Evolutionary conservation across 2,113 vertebrate species (phyloP).

Genomic region (Sula dactylatra): DNA sequence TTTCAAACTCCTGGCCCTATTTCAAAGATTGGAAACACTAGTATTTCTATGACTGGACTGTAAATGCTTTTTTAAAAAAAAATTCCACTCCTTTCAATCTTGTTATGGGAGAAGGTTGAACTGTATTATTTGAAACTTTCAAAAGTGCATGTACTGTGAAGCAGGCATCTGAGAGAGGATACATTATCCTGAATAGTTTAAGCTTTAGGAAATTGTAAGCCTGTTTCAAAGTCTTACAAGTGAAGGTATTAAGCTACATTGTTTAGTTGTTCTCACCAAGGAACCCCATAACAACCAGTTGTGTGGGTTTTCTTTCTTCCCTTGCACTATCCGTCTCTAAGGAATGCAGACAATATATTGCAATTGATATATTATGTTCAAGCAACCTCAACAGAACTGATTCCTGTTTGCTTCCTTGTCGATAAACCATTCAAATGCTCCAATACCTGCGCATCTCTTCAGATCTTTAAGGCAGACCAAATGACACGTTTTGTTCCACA

Average conservation of each 20-base stretch:
- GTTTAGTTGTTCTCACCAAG: not conserved
- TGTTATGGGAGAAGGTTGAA: not conserved
- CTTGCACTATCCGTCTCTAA: not conserved
- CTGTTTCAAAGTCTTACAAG: not conserved
- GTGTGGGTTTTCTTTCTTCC: fast-evolving
- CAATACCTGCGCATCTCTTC: not conserved
- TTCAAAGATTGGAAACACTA: not conserved
- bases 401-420: not conserved
- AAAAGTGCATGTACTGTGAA: not conserved
- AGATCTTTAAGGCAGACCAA: not conserved
- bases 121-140: not conserved
- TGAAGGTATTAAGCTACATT: not conserved
- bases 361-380: not conserved
- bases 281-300: not conserved
- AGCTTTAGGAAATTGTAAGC: not conserved
- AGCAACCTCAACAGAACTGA: not conserved
- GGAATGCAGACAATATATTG: not conserved
- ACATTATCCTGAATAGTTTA: not conserved
- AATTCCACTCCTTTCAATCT: not conserved
- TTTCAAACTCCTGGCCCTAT: not conserved
- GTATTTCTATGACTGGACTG: not conserved
- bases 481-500: not conserved
- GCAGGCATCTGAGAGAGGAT: not conserved
- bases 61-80: not conserved
- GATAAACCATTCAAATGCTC: not conserved